Conservation (phyloP, 2,797 vertebrate species). For the Falco rusticolus region DNA sequence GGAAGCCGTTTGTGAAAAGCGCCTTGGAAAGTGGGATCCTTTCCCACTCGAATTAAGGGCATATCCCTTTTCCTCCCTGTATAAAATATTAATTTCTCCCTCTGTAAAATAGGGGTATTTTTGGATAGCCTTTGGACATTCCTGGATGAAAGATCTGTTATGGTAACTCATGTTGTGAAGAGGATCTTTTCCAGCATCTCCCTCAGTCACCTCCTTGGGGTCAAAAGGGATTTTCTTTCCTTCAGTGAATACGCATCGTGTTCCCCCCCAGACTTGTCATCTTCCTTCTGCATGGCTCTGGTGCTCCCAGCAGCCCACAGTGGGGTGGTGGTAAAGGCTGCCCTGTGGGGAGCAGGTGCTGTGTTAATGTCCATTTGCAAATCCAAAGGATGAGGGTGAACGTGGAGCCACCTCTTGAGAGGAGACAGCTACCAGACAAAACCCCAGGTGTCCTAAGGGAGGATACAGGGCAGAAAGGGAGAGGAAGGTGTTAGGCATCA, state of each 20-base stretch:
- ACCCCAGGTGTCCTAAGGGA: neutral
- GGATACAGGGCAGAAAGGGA: neutral
- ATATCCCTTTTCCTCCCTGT: neutral
- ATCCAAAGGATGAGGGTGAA: neutral
- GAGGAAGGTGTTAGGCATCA: neutral
- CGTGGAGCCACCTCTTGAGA: neutral
- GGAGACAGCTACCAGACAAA: neutral
- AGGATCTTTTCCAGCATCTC: neutral
- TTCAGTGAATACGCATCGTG: neutral
- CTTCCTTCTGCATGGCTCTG: rapidly evolving
- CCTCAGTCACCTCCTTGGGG: neutral
- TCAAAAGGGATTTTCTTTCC: neutral
- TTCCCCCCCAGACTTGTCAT: rapidly evolving
- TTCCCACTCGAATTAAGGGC: neutral
- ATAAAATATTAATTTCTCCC: neutral
- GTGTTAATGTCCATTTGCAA: rapidly evolving
- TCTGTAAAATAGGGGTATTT: neutral
- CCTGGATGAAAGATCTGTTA: neutral
- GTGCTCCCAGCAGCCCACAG: neutral
- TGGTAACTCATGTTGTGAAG: neutral
- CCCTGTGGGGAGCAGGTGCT: no score
- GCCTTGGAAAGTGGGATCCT: neutral
- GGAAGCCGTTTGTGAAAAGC: neutral
- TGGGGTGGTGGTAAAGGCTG: neutral
- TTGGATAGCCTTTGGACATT: neutral